Percentiles rank a stretch among this genome's conserved stretches.
These are phyloP conservation scores for Chaitophorus viminalis DNA, from an alignment of 2,888 invertebrate genomes.

Conservation along the genomic window DNA sequence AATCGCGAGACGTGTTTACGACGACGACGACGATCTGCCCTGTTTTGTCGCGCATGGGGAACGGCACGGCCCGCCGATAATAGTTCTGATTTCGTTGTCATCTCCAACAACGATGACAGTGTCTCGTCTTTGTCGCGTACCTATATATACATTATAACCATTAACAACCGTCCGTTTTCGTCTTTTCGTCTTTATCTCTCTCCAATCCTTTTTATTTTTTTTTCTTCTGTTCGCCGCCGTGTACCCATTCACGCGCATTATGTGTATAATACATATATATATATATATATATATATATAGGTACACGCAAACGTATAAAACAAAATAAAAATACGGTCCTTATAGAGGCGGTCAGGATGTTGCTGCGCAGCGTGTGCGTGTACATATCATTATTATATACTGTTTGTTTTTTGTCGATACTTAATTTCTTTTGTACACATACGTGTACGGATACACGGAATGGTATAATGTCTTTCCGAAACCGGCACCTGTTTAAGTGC, in stretches of 20 bases:
- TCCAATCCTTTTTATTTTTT: constrained; percentile 4
- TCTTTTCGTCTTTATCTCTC: background rate
- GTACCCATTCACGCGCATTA: constrained; percentile 7
- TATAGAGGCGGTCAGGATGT: background rate
- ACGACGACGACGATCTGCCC: background rate
- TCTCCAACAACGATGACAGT: constrained; percentile 19
- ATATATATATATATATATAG: too few species aligned
- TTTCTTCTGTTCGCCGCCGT: background rate
- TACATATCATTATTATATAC: background rate
- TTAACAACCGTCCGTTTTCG: constrained; percentile 45
- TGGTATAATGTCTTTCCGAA: constrained; percentile 27
- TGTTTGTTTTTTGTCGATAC: constrained; percentile 49
- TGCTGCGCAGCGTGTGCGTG: background rate
- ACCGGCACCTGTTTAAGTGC: constrained; percentile 62
- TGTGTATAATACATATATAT: too few species aligned
- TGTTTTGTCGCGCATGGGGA: background rate
- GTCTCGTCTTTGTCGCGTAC: constrained; percentile 14
- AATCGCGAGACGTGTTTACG: constrained; percentile 11
- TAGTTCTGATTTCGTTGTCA: constrained; percentile 44
- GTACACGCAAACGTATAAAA: constrained; percentile 12
- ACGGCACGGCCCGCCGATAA: background rate
- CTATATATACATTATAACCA: background rate
- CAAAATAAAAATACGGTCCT: constrained; percentile 43
- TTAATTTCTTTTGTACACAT: constrained; percentile 57
- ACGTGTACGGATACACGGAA: background rate